Conservation (phyloP, 2,113 vertebrate species). For the Anoura caudifer region DNA sequence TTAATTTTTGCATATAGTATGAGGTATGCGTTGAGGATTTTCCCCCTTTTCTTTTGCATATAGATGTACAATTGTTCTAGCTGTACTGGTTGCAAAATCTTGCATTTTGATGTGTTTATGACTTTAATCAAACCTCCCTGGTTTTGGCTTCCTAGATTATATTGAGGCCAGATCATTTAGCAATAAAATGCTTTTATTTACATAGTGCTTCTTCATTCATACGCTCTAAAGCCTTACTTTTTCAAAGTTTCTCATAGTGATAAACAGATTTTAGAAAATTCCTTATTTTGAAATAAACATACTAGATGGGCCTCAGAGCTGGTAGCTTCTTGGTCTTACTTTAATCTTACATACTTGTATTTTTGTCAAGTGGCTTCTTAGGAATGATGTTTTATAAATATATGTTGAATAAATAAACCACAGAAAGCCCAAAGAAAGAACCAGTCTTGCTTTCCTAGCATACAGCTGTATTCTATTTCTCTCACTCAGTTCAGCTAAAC, state of each 20-base stretch:
- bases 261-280: background rate
- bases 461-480: background rate
- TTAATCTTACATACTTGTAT: background rate
- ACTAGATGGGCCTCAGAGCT: background rate
- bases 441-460: background rate
- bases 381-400: background rate
- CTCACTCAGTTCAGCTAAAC: background rate
- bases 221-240: background rate
- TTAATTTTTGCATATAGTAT: background rate
- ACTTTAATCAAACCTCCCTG: background rate
- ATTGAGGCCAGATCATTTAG: background rate
- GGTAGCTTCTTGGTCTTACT: background rate
- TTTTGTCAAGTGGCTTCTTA: background rate
- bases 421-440: background rate
- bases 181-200: background rate
- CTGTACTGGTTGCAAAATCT: background rate
- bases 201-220: background rate
- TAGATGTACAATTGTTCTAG: background rate
- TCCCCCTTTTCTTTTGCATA: background rate
- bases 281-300: background rate
- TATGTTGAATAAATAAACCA: no score
- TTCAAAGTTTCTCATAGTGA: background rate
- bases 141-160: background rate
- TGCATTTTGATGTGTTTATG: background rate
- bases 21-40: background rate